phyloP scores from a whole-genome alignment of 2,888 invertebrate genomes.

The Odontocolon sp. region DNA sequence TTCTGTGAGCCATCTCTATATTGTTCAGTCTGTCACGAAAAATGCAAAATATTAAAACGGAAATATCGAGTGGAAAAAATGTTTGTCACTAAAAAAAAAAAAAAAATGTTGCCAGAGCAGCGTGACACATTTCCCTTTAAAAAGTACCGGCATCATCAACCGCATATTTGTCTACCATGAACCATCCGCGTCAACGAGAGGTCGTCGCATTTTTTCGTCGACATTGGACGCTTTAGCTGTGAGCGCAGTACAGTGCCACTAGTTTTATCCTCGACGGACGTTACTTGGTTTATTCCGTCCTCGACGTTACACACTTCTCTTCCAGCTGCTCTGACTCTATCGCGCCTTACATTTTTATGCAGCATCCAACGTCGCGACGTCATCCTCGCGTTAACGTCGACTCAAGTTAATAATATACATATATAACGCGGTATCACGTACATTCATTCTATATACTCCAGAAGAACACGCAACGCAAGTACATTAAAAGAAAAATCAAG shows the following conservation, averaged over 20 bases:
- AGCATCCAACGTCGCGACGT: not conserved
- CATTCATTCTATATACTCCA: not conserved
- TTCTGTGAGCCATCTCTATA: too few species aligned
- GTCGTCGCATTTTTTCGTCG: constrained; percentile 44
- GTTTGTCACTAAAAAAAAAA: constrained; percentile 21
- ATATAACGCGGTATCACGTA: not conserved
- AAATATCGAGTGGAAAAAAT: constrained; percentile 18
- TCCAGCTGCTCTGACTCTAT: constrained; percentile 7
- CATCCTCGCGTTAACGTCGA: not conserved
- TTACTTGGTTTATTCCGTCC: constrained; percentile 40
- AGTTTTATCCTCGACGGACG: constrained; percentile 21
- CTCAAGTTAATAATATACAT: not conserved
- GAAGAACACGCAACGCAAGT: not conserved
- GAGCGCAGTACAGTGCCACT: too few species aligned
- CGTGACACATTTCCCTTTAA: constrained; percentile 47
- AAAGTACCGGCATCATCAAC: constrained; percentile 47
- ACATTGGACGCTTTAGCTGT: constrained; percentile 36
- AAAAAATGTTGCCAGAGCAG: not conserved
- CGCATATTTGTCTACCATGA: not conserved
- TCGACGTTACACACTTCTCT: constrained; percentile 4
- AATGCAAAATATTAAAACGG: not conserved
- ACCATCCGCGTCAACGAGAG: not conserved
- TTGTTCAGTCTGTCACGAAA: too few species aligned
- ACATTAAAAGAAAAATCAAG: too few species aligned
- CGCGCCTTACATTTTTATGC: constrained; percentile 2